phyloP scores from a whole-genome alignment of 2,888 invertebrate genomes.

The Merodon equestris region DNA sequence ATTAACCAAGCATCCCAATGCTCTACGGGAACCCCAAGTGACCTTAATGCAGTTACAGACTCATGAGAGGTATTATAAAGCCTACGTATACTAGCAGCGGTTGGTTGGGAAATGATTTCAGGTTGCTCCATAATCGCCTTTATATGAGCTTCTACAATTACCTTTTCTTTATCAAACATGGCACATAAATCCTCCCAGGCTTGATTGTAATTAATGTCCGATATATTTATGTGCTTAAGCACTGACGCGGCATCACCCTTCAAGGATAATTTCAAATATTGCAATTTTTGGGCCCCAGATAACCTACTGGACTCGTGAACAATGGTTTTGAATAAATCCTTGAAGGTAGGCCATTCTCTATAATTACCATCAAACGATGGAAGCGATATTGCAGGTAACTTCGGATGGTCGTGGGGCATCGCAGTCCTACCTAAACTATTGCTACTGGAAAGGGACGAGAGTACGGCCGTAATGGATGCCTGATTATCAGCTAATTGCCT shows the following conservation, averaged over 20 bases:
- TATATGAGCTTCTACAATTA: constrained; percentile 5
- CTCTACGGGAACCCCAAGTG: background rate
- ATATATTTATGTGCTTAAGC: constrained; percentile 6
- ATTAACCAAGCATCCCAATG: constrained; percentile 6
- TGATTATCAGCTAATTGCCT: constrained; percentile 1
- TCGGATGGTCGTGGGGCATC: background rate
- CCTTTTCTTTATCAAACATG: constrained; percentile 17
- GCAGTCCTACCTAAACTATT: background rate
- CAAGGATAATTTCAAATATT: constrained; percentile 2
- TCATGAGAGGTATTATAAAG: background rate
- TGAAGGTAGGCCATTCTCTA: constrained; percentile 1
- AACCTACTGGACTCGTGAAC: too few relatives aligned
- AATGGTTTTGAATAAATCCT: background rate
- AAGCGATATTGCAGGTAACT: background rate
- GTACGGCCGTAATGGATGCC: too few relatives aligned
- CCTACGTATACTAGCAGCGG: background rate
- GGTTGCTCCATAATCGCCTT: background rate
- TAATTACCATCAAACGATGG: background rate
- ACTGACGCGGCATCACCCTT: constrained; percentile 7
- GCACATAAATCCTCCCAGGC: constrained; percentile 9
- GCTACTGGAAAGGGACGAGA: too few relatives aligned
- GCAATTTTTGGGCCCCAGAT: constrained; percentile 4
- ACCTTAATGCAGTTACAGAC: background rate
- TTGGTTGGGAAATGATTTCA: background rate
- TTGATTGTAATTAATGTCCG: constrained; percentile 7